These are phyloP conservation scores for Argynnis bischoffii DNA, from an alignment of 2,888 invertebrate species.

Conservation along the genomic window DNA sequence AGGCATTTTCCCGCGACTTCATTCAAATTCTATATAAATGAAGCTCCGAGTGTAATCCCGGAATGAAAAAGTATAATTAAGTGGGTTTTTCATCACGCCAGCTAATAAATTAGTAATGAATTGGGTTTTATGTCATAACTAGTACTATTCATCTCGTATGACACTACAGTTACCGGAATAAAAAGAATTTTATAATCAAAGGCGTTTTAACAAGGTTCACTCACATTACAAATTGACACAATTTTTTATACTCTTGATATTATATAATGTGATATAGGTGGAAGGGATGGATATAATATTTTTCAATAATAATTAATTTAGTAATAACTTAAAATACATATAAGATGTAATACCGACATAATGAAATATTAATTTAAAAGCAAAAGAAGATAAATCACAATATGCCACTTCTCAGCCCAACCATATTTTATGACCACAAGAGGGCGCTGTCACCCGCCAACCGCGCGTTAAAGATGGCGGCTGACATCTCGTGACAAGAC, in stretches of 20 bases:
- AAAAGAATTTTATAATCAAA: background rate
- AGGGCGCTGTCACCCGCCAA: constrained; percentile 37
- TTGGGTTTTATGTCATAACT: constrained; percentile 9
- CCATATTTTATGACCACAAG: constrained; percentile 43
- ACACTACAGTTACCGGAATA: background rate
- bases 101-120: constrained; percentile 16
- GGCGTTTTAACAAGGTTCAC: too few relatives aligned
- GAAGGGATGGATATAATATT: too few relatives aligned
- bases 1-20: constrained; percentile 27
- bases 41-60: constrained; percentile 20
- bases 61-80: constrained; percentile 27
- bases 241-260: too few relatives aligned
- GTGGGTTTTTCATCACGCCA: constrained; percentile 12
- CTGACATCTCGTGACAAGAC: constrained; percentile 50
- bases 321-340: too few relatives aligned
- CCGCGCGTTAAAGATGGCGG: constrained; percentile 39
- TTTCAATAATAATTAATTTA: too few relatives aligned
- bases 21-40: constrained; percentile 21
- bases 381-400: constrained; percentile 19
- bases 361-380: background rate
- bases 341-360: background rate
- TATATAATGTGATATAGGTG: too few relatives aligned
- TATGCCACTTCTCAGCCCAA: constrained; percentile 32
- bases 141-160: constrained; percentile 1
- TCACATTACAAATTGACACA: too few relatives aligned